These are phyloP conservation scores for Thinocorus orbignyianus DNA, from an alignment of 2,113 vertebrate species.

Conservation along the genomic window DNA sequence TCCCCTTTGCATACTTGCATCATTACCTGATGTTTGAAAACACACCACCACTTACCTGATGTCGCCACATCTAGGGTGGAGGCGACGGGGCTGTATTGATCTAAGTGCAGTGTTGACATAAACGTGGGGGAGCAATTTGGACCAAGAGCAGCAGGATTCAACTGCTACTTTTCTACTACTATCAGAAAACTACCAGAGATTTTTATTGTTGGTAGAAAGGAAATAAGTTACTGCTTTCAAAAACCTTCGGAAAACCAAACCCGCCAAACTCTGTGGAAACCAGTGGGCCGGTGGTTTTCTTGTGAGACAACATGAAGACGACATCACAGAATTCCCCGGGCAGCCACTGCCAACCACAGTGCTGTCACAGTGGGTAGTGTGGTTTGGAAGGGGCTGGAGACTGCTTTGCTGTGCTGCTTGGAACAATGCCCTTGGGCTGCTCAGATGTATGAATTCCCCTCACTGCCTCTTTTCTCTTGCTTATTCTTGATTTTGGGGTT, in stretches of 20 bases:
- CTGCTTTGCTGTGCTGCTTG: background rate
- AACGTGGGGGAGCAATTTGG: background rate
- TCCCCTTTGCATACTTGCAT: background rate
- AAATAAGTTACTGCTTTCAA: background rate
- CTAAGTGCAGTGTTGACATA: background rate
- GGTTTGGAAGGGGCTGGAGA: background rate
- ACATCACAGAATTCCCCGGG: background rate
- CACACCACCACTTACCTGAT: background rate
- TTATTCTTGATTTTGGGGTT: background rate
- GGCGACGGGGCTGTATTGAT: background rate
- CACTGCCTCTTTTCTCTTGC: background rate
- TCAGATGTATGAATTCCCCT: background rate
- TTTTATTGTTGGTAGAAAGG: background rate
- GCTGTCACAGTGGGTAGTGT: accelerated
- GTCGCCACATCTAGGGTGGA: background rate
- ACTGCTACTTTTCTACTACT: background rate
- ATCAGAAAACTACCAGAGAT: background rate
- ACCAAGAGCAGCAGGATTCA: background rate
- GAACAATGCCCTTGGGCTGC: background rate
- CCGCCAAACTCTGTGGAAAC: background rate
- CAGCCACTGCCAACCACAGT: accelerated
- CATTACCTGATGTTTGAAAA: background rate
- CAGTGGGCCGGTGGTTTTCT: background rate
- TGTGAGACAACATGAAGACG: background rate
- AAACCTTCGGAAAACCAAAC: background rate